Evolutionary conservation across 2,113 vertebrate genomes (phyloP).

Genomic region (Strix aluco): DNA sequence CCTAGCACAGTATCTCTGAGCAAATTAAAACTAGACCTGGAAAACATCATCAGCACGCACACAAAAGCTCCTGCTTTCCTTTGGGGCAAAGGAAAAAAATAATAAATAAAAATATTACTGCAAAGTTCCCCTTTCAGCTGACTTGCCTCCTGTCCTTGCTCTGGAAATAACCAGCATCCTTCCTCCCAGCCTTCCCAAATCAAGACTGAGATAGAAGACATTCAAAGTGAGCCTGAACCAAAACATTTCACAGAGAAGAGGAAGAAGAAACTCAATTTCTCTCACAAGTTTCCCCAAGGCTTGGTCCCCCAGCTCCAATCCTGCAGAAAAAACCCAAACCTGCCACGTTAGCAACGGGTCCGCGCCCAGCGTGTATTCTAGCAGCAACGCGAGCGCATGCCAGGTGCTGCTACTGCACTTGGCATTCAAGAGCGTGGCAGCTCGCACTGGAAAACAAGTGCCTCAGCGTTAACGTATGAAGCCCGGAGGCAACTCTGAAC

Average conservation of each 20-base stretch:
- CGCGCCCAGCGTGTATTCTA: background rate
- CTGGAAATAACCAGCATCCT: background rate
- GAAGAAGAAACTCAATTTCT: background rate
- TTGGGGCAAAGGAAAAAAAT: background rate
- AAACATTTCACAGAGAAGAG: background rate
- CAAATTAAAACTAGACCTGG: background rate
- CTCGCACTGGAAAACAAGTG: background rate
- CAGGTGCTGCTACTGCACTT: background rate
- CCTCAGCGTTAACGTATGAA: background rate
- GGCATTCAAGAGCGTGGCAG: background rate
- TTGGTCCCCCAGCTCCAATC: background rate
- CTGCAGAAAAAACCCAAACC: background rate
- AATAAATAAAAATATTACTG: background rate
- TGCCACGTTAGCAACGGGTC: rapidly evolving
- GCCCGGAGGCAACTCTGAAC: background rate
- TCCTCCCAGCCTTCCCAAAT: background rate
- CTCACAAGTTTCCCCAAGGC: background rate
- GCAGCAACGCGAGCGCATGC: background rate
- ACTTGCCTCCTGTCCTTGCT: rapidly evolving
- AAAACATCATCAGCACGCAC: background rate
- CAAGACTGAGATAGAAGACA: background rate
- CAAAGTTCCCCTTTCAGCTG: background rate
- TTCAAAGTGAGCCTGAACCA: background rate
- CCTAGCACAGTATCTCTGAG: background rate
- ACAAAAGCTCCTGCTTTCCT: background rate